Evolutionary conservation across 2,113 vertebrate genomes (phyloP), one percentile per base, ranked within the genome.

Genomic region (Callospermophilus lateralis): DNA sequence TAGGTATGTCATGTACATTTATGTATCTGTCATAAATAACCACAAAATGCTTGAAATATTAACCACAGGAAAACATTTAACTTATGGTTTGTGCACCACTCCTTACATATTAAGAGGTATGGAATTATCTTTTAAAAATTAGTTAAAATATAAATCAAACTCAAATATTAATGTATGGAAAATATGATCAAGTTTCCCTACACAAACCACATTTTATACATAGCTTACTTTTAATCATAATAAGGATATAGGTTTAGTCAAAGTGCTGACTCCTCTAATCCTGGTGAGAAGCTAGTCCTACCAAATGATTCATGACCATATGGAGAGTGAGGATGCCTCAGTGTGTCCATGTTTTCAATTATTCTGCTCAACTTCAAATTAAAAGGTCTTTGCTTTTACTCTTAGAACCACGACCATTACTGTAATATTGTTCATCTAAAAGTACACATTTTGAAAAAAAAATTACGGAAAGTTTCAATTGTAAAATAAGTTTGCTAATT

Each of bases 81-180:
- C 4, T 61, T 89, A 37, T 26, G 12, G 79, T 30, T 76, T 9
- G 65, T 6, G n/a, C 39, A 11, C 9, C 45, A 11, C 9, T 89
- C 16, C 7, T 93, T 83, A 94, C 4, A 17, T 53, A 48, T 39
- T 89, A 76, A 53, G 55, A 67, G 68, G 61, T 26, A 65, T 48
- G 65, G 76, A 15, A 63, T 63, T 48, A 72, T 81, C 84, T 90
- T 89, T 83, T 16, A 85, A 74, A 61, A 83, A 80, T 73, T 2
- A 83, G 26, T 87, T 81, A 39, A 65, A 74, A 96, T 61, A 63
- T 4, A 96, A 94, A 63, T 85, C 6, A 95, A 91, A 83, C 72
- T 58, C 58, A 81, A 90, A 78, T 63, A 87, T 34, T 48, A 22
- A 30, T 39, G 20, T 39, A 92, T 90, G 28, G 37, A 89, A 92